Evolutionary conservation across 2,888 invertebrate genomes (phyloP).

Genomic region (Colostygia pectinataria): DNA sequence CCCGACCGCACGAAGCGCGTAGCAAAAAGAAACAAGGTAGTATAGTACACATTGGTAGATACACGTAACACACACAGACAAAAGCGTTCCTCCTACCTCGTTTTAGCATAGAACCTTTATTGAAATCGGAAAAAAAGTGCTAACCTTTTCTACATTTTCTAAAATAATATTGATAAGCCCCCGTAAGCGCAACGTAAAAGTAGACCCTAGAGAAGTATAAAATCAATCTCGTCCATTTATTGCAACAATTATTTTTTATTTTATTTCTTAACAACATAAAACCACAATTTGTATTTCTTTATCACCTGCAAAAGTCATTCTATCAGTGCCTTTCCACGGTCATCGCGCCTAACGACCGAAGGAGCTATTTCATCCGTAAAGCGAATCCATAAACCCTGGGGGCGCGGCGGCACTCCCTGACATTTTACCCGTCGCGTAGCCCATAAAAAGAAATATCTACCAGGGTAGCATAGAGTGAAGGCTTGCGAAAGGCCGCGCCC

Average conservation of each 20-base stretch:
- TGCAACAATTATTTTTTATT: not conserved
- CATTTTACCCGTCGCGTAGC: conserved; percentile 76
- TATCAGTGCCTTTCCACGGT: conserved; percentile 25
- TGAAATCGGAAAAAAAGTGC: no score
- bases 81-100: no score
- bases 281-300: conserved; percentile 20
- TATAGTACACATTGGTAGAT: not conserved
- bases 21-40: not conserved
- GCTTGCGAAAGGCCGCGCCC: conserved; percentile 74
- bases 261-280: not conserved
- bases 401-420: conserved; percentile 75
- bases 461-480: conserved; percentile 69
- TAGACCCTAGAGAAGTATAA: no score
- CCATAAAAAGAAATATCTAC: conserved; percentile 81
- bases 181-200: no score
- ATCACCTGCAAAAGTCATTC: conserved; percentile 22
- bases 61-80: no score
- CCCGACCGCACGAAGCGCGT: not conserved
- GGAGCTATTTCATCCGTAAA: conserved; percentile 25
- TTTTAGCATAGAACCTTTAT: no score
- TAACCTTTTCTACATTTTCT: no score
- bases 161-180: no score
- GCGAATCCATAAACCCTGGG: conserved; percentile 30
- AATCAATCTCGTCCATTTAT: no score
- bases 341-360: conserved; percentile 33